These are phyloP conservation scores for Galerucella pusilla DNA, from an alignment of 2,888 invertebrate species.

Conservation along the genomic window DNA sequence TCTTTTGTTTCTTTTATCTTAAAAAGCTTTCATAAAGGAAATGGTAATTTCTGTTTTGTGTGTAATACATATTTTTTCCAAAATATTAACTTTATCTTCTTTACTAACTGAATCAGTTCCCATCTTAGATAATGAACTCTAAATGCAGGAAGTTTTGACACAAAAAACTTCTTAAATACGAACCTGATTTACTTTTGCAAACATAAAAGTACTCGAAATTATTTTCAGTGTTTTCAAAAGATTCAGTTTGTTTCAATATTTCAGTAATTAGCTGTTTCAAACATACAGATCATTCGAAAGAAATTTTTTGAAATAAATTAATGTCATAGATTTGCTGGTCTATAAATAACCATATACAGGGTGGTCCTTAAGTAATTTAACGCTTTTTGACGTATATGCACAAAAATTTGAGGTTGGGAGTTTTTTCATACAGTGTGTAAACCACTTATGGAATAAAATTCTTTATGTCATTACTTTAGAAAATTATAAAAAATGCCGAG, in stretches of 20 bases:
- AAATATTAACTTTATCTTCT: slow-evolving; percentile 29
- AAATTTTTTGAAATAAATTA: background rate
- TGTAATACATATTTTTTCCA: slow-evolving; percentile 32
- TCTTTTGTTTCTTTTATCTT: slow-evolving; percentile 57
- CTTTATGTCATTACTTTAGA: too few species aligned
- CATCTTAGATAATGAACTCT: slow-evolving; percentile 26
- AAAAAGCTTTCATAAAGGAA: slow-evolving; percentile 27
- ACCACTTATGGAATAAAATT: too few species aligned
- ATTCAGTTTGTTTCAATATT: slow-evolving; percentile 21
- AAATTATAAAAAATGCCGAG: too few species aligned
- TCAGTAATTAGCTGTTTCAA: slow-evolving; percentile 14
- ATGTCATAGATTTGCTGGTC: background rate
- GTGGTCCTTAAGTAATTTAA: too few species aligned
- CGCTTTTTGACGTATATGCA: too few species aligned
- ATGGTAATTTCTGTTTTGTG: slow-evolving; percentile 29
- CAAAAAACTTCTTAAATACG: slow-evolving; percentile 23
- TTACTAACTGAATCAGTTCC: slow-evolving; percentile 18
- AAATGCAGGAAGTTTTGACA: slow-evolving; percentile 26
- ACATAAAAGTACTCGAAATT: slow-evolving; percentile 25
- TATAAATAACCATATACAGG: background rate
- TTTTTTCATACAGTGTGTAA: too few species aligned
- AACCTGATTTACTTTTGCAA: slow-evolving; percentile 22
- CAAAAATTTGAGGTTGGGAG: too few species aligned
- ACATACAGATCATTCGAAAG: background rate
- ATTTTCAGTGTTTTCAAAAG: slow-evolving; percentile 22